phyloP scores from a whole-genome alignment of 2,113 vertebrate species.

The Urocitellus parryii region DNA sequence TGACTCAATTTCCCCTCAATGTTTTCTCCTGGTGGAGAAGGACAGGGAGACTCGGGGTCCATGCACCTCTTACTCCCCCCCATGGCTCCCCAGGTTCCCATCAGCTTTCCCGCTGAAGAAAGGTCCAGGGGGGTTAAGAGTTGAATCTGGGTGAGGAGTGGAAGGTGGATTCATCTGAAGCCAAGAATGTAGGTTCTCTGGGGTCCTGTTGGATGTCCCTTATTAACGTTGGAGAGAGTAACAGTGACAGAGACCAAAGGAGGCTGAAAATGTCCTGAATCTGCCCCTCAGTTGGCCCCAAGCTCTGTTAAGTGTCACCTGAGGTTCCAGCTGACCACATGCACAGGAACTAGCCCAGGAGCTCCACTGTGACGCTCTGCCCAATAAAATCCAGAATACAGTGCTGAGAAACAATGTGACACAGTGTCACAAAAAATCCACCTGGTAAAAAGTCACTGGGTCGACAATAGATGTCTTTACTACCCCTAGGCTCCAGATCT shows the following conservation, averaged over 20 bases:
- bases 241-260: background rate
- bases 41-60: background rate
- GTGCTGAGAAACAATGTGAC: background rate
- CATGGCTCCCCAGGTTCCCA: background rate
- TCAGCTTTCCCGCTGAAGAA: background rate
- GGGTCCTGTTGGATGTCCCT: background rate
- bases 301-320: background rate
- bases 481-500: background rate
- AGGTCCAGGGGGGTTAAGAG: background rate
- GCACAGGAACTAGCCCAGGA: background rate
- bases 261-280: background rate
- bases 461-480: background rate
- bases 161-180: background rate
- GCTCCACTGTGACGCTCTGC: background rate
- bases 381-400: conserved; percentile 70
- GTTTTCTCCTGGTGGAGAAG: conserved; percentile 58
- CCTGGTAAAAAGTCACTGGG: background rate
- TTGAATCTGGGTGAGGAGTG: background rate
- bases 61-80: background rate
- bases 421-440: background rate
- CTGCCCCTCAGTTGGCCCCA: background rate
- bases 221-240: background rate
- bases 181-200: background rate
- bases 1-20: conserved; percentile 96
- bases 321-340: background rate